Evolutionary conservation across 2,888 invertebrate species (phyloP).

Genomic region (Drosophila acutilabella): DNA sequence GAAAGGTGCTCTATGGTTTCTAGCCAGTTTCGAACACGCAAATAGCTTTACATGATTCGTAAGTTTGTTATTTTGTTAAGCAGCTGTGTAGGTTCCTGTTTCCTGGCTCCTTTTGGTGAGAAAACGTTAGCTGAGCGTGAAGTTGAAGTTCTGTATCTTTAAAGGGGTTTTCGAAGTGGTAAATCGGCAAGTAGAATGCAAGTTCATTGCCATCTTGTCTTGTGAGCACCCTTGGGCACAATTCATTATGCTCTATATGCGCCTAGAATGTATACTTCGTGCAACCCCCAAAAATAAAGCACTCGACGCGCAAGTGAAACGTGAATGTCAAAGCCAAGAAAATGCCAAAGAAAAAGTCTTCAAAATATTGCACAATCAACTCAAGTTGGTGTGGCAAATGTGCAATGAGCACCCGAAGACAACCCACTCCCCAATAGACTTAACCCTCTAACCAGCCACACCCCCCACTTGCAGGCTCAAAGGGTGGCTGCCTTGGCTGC

Average conservation of each 20-base stretch:
- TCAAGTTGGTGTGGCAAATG: slow-evolving; percentile 60
- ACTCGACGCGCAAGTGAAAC: slow-evolving; percentile 50
- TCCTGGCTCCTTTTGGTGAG: slow-evolving; percentile 38
- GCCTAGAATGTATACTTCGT: slow-evolving; percentile 54
- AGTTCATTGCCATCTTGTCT: slow-evolving; percentile 60
- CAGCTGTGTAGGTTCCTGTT: slow-evolving; percentile 47
- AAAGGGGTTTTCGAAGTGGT: slow-evolving; percentile 45
- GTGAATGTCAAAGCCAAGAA: slow-evolving; percentile 47
- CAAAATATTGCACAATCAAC: slow-evolving; percentile 60
- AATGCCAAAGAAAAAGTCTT: slow-evolving; percentile 57
- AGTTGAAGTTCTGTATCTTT: slow-evolving; percentile 23
- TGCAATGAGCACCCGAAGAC: slow-evolving; percentile 65
- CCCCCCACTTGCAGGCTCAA: background rate
- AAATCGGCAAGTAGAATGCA: slow-evolving; percentile 37
- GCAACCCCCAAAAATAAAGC: slow-evolving; percentile 60
- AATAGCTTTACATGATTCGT: slow-evolving; percentile 65
- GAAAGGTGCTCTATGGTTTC: slow-evolving; percentile 58
- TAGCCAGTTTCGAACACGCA: slow-evolving; percentile 17
- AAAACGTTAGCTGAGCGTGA: slow-evolving; percentile 60
- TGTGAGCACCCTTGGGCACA: slow-evolving; percentile 57
- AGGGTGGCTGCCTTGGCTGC: slow-evolving; percentile 53
- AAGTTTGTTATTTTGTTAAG: slow-evolving; percentile 24
- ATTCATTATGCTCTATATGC: slow-evolving; percentile 65
- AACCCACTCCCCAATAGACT: slow-evolving; percentile 50
- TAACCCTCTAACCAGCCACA: background rate